Evolutionary conservation across 1,140 invertebrate species (phyloP).

Genomic region (Spodoptera litura): DNA sequence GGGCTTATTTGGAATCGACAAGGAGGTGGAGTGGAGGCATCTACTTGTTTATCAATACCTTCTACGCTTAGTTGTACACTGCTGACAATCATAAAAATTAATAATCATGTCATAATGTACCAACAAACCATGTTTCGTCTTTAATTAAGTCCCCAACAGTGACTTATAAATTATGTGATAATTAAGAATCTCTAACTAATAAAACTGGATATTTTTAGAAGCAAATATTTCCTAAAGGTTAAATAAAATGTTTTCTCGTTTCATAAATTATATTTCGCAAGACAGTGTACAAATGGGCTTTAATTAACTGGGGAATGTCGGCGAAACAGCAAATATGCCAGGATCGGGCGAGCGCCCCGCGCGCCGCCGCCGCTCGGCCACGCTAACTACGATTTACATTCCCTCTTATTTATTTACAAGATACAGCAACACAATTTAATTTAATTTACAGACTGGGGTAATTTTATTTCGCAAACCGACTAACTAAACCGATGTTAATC

Average conservation of each 20-base stretch:
- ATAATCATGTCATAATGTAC: background rate
- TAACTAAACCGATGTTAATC: constrained; percentile 26
- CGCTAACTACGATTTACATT: constrained; percentile 77
- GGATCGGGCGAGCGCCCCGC: constrained; percentile 61
- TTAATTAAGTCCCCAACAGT: constrained; percentile 46
- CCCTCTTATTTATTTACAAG: constrained; percentile 74
- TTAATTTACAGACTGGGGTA: constrained; percentile 54
- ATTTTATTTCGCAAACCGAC: constrained; percentile 41
- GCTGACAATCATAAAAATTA: constrained; percentile 19
- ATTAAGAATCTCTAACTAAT: constrained; percentile 23
- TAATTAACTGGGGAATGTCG: constrained; percentile 83
- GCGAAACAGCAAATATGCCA: constrained; percentile 78
- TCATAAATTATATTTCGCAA: constrained; percentile 80
- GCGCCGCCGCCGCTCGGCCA: constrained; percentile 52
- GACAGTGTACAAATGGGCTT: constrained; percentile 82
- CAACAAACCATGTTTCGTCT: background rate
- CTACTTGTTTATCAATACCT: constrained; percentile 74
- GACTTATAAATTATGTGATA: constrained; percentile 45
- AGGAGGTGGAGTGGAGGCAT: constrained; percentile 76
- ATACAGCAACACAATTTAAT: constrained; percentile 60
- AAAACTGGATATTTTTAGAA: constrained; percentile 35
- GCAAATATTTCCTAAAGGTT: constrained; percentile 66
- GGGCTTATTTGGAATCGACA: constrained; percentile 82
- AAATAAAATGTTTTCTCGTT: constrained; percentile 74
- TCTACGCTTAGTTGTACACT: constrained; percentile 40